phyloP scores from a whole-genome alignment of 1,140 invertebrate genomes.

The Diuraphis noxia region DNA sequence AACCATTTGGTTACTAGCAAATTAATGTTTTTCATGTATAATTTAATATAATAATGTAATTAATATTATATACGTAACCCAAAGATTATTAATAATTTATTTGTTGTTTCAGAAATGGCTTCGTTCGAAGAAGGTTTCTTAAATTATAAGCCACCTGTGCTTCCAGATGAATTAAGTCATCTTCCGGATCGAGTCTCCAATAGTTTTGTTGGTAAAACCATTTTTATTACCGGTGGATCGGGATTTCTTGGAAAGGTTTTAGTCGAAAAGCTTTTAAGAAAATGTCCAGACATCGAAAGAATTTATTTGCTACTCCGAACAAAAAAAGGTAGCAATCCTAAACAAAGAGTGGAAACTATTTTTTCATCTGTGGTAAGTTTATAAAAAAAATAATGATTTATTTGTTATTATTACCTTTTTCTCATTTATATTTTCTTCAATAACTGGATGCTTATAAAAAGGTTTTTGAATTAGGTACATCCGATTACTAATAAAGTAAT shows the following conservation, averaged over 20 bases:
- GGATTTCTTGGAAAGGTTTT: constrained; percentile 76
- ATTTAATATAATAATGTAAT: no score
- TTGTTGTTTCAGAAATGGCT: constrained; percentile 19
- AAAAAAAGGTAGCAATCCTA: constrained; percentile 76
- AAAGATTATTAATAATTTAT: neutral
- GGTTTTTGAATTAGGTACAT: no score
- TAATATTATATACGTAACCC: neutral
- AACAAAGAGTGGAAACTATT: constrained; percentile 70
- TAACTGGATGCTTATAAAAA: neutral
- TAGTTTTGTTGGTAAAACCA: constrained; percentile 61
- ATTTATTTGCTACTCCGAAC: constrained; percentile 79
- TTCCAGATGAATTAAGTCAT: constrained; percentile 54
- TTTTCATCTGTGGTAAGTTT: constrained; percentile 69
- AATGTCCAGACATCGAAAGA: constrained; percentile 57
- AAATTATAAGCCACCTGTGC: constrained; percentile 52
- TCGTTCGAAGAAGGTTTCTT: constrained; percentile 38
- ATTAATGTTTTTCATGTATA: neutral
- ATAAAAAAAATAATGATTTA: neutral
- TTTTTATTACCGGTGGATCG: constrained; percentile 68
- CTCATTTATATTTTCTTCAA: neutral
- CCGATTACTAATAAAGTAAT: no score
- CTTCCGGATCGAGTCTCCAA: constrained; percentile 61
- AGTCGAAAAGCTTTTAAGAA: constrained; percentile 71
- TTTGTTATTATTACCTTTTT: neutral
- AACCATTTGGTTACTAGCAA: neutral